These are phyloP conservation scores for Holocentrus rufus DNA, from an alignment of 2,797 vertebrate species.

Conservation along the genomic window DNA sequence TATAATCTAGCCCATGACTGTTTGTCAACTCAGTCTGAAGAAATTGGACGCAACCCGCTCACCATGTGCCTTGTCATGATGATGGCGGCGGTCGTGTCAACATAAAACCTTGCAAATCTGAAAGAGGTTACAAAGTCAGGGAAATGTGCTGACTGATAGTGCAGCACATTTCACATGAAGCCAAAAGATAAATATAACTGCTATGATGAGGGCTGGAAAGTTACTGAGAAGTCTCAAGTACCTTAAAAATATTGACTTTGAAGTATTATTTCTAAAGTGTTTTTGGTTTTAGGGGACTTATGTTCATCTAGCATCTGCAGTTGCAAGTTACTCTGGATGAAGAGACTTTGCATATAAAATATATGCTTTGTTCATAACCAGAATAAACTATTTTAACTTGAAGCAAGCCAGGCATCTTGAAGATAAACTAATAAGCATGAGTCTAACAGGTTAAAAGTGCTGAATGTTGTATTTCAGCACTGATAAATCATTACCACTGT, in stretches of 20 bases:
- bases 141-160: constrained; percentile 63
- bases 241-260: constrained; percentile 32
- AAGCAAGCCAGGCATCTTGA: neutral
- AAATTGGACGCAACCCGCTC: constrained; percentile 54
- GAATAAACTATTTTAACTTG: neutral
- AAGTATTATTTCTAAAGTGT: constrained; percentile 41
- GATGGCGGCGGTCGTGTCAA: constrained; percentile 56
- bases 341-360: neutral
- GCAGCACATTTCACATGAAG: constrained; percentile 51
- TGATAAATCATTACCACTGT: too few relatives aligned
- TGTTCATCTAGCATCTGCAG: constrained; percentile 4
- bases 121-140: constrained; percentile 40
- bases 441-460: neutral
- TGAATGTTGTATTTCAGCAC: too few relatives aligned
- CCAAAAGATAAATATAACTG: constrained; percentile 57
- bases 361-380: constrained; percentile 10
- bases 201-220: constrained; percentile 41
- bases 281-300: constrained; percentile 15
- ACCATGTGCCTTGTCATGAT: constrained; percentile 62
- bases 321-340: neutral
- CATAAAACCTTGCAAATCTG: constrained; percentile 51
- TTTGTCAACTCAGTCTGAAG: constrained; percentile 69
- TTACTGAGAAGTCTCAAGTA: constrained; percentile 36
- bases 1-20: constrained; percentile 64
- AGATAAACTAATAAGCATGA: neutral